Evolutionary conservation across 2,888 invertebrate species (phyloP).

Genomic region (Apocheima hispidaria): DNA sequence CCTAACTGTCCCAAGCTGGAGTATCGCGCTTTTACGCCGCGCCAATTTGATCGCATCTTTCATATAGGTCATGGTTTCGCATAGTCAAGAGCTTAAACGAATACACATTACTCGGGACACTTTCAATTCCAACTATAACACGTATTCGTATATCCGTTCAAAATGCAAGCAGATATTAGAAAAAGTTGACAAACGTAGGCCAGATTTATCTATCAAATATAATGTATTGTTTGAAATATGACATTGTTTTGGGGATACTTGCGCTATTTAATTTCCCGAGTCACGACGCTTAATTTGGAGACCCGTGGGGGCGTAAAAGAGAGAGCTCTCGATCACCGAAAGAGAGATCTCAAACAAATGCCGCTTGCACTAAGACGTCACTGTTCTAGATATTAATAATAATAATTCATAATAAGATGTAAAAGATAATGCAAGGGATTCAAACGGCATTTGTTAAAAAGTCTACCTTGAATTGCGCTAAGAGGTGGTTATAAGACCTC

Average conservation of each 20-base stretch:
- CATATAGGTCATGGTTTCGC: no score
- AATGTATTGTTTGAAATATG: no score
- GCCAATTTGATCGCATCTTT: background rate
- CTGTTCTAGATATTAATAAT: background rate
- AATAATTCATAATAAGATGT: background rate
- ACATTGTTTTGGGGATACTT: no score
- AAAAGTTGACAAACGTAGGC: no score
- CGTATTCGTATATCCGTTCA: no score
- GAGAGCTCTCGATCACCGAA: background rate
- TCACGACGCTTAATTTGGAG: background rate
- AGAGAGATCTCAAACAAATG: background rate
- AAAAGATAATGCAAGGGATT: background rate
- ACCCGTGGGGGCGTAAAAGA: background rate
- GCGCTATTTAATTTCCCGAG: background rate
- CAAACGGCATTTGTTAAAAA: background rate
- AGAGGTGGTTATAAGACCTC: background rate
- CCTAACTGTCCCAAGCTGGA: conserved; percentile 58
- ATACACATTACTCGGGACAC: no score
- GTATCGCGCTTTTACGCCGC: background rate
- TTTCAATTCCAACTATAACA: background rate
- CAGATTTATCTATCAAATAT: no score
- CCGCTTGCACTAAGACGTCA: no score
- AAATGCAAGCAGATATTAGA: no score
- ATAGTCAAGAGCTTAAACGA: no score
- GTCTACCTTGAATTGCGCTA: background rate